These are phyloP conservation scores for Itoplectis maculator DNA, from an alignment of 2,888 invertebrate species.

Conservation along the genomic window DNA sequence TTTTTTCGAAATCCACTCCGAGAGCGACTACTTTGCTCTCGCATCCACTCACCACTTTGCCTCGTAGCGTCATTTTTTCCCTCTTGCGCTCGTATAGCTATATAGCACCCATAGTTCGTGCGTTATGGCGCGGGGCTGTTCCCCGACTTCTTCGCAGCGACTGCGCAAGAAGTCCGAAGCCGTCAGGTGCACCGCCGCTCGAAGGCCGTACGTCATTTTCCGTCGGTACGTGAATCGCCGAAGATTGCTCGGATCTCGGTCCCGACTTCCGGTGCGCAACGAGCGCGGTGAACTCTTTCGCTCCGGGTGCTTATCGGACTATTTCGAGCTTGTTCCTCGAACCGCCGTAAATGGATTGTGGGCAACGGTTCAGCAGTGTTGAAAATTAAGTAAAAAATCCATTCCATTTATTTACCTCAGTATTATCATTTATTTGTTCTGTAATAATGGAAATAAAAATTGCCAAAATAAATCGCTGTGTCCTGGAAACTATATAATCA, in stretches of 20 bases:
- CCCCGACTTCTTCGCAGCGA: constrained; percentile 17
- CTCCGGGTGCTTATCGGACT: neutral
- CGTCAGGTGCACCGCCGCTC: constrained; percentile 58
- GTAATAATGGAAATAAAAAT: too few species aligned
- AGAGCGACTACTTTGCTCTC: constrained; percentile 20
- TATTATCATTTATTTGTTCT: too few species aligned
- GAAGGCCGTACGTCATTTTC: constrained; percentile 44
- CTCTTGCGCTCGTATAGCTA: too few species aligned
- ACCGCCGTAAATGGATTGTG: neutral
- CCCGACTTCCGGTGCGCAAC: constrained; percentile 39
- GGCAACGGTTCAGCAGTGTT: neutral
- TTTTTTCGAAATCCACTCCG: constrained; percentile 43
- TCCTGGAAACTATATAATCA: too few species aligned
- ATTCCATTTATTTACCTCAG: neutral
- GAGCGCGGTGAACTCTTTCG: constrained; percentile 38
- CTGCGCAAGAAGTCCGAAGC: constrained; percentile 39
- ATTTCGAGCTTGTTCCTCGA: constrained; percentile 8
- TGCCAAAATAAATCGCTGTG: too few species aligned
- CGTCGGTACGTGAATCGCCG: constrained; percentile 50
- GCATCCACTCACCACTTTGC: constrained; percentile 48
- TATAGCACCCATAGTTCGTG: constrained; percentile 18
- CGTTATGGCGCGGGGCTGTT: constrained; percentile 3
- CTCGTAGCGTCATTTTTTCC: constrained; percentile 25
- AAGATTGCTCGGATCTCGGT: constrained; percentile 47
- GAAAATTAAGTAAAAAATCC: neutral